Base-by-base conservation (phyloP, 2,113 vertebrate genomes). In the Neolamprologus ventralis region DNA sequence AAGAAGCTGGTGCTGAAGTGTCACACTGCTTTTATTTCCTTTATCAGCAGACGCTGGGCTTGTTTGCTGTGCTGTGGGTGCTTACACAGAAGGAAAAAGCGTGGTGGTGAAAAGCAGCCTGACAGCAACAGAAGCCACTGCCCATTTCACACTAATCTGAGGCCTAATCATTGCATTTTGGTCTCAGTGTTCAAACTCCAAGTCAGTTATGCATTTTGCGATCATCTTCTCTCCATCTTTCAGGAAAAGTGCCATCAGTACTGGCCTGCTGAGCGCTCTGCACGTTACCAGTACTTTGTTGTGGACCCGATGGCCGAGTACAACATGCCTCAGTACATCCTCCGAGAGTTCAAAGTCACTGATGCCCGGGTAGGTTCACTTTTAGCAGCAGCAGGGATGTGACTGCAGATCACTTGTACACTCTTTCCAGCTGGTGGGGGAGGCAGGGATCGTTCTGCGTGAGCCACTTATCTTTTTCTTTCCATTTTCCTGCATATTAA, bases 171-270 rank as follows among this genome's bases (percentile, higher is more conserved):
- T 60, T 17, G 57, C 57, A 60, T 60, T 60, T 60, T 75, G 14
- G 0, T 75, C 16, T 78, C 23, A 28, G 6, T 47, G 68, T 78
- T 78, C 0, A 78, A 78, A 51, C 45, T 31, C 45, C 17, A 49
- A 78, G 73, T 78, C 73, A 78, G 45, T 31, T 51, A 0, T 51
- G 45, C 40, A 26, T 4, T 13, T 53, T 31, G 9, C 7, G 4
- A 71, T 45, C 2, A 10, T 75, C 8, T 71, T 79, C 23, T 85
- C 7, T 90, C 35, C 33, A 2, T 54, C 49, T 55, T 88, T 5
- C 55, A 99, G 98, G 98, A 99, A 89, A 99, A 99, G 91, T 99
- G 98, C 89, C 98, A 99, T 87, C 98, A 99, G 96, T 99, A 99
- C 96, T 99, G 98, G 98, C 98, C 98, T 0, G 97, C 98, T 0